Evolutionary conservation across 2,797 vertebrate species (phyloP).

Genomic region (Xenentodon cancila): DNA sequence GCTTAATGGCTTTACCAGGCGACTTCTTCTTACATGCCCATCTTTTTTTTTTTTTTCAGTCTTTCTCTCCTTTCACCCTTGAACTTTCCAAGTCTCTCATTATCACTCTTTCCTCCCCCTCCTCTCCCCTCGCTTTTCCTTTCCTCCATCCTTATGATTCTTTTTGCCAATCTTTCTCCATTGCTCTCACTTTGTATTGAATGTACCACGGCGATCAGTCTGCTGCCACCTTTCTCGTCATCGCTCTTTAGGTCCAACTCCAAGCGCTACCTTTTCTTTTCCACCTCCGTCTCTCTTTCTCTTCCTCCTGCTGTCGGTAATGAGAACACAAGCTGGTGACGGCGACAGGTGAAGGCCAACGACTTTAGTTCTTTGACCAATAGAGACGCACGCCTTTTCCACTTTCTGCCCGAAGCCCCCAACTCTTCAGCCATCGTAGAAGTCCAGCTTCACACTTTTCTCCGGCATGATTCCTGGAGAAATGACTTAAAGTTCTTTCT

Average conservation of each 20-base stretch:
- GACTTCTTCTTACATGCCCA: slow-evolving; percentile 39
- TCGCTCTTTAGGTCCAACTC: slow-evolving; percentile 10
- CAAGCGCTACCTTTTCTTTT: slow-evolving; percentile 14
- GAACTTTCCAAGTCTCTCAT: slow-evolving; percentile 43
- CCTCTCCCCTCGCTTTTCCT: slow-evolving; percentile 11
- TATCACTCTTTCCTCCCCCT: slow-evolving; percentile 26
- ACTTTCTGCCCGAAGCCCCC: slow-evolving; percentile 17
- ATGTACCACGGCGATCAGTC: slow-evolving; percentile 15
- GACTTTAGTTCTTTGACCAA: slow-evolving; percentile 21
- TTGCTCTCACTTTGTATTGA: slow-evolving; percentile 2
- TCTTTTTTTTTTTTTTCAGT: slow-evolving; percentile 51
- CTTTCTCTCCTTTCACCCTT: slow-evolving; percentile 37
- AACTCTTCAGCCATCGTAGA: slow-evolving; percentile 6
- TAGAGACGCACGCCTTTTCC: slow-evolving; percentile 17
- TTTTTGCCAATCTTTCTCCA: slow-evolving; percentile 3
- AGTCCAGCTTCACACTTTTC: slow-evolving; percentile 19
- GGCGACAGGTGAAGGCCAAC: slow-evolving; percentile 46
- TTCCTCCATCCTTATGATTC: slow-evolving; percentile 29
- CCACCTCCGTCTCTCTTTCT: slow-evolving; percentile 4
- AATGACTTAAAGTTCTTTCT: slow-evolving; percentile 27
- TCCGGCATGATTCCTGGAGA: slow-evolving; percentile 17
- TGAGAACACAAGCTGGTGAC: slow-evolving; percentile 37
- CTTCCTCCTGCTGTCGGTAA: slow-evolving; percentile 25
- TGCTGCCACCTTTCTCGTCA: neutral
- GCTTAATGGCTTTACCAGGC: slow-evolving; percentile 78